Percentiles rank a stretch among this genome's conserved stretches.
Conservation (phyloP, 2,797 vertebrate genomes). For the Notoglanidium macrostoma region DNA sequence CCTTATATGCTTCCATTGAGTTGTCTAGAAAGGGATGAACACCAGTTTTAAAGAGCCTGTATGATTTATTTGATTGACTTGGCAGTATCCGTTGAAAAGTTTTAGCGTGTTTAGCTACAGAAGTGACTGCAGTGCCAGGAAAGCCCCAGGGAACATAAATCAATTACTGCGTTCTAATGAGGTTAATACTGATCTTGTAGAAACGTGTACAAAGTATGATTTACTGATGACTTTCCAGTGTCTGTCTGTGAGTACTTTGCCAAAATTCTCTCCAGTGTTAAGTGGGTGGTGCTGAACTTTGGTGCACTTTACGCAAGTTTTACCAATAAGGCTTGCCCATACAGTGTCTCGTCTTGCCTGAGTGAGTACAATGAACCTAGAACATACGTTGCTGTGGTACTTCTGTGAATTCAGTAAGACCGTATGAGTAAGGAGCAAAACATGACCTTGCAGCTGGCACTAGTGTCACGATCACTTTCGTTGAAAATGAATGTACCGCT, state of each 20-base stretch:
- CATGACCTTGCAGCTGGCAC: too few relatives aligned
- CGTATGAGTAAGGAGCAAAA: neutral
- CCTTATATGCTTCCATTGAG: too few relatives aligned
- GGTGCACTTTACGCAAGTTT: neutral
- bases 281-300: neutral
- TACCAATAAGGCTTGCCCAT: too few relatives aligned
- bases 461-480: neutral
- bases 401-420: neutral
- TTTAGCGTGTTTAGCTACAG: neutral
- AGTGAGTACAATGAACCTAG: neutral
- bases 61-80: too few relatives aligned
- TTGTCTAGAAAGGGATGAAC: neutral
- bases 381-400: too few relatives aligned
- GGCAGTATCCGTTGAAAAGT: neutral
- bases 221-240: neutral
- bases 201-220: neutral
- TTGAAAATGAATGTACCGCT: neutral
- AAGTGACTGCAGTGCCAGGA: neutral
- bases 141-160: neutral
- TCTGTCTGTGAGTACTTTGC: neutral
- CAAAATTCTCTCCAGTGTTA: neutral
- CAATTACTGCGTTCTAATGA: neutral
- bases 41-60: neutral
- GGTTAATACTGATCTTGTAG: neutral
- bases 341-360: neutral